Evolutionary conservation across 1,140 invertebrate species (phyloP).

Genomic region (Atta colombica): DNA sequence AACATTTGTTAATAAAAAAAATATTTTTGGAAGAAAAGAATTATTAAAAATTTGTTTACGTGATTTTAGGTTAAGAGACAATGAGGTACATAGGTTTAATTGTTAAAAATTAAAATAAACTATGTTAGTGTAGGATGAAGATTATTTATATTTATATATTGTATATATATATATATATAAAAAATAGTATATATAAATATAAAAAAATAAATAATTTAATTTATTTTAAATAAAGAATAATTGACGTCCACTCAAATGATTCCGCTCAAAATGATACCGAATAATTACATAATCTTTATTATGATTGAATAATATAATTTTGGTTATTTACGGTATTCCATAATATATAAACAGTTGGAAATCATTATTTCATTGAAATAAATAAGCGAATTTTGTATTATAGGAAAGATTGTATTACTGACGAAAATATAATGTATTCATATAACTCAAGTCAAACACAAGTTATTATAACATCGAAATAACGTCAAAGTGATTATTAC

Average conservation of each 20-base stretch:
- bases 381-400: neutral
- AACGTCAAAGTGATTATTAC: too few species aligned
- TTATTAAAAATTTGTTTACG: too few species aligned
- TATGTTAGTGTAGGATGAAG: neutral
- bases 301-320: constrained; percentile 10
- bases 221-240: constrained; percentile 40
- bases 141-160: neutral
- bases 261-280: constrained; percentile 17
- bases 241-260: neutral
- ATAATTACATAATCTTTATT: constrained; percentile 40
- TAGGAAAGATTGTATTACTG: neutral
- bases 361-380: constrained; percentile 34
- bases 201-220: neutral
- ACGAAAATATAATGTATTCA: neutral
- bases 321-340: constrained; percentile 38
- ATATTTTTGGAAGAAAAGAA: neutral
- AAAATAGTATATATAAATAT: too few species aligned
- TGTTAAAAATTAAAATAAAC: neutral
- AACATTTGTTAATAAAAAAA: neutral
- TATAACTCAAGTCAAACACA: too few species aligned
- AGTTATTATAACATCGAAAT: too few species aligned
- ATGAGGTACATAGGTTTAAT: neutral
- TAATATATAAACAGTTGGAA: constrained; percentile 16
- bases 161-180: too few species aligned
- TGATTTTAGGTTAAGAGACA: neutral